Percentiles rank a stretch among this genome's conserved stretches.
Evolutionary conservation across 2,888 invertebrate species (phyloP).

Genomic region (Alsophila aescularia): DNA sequence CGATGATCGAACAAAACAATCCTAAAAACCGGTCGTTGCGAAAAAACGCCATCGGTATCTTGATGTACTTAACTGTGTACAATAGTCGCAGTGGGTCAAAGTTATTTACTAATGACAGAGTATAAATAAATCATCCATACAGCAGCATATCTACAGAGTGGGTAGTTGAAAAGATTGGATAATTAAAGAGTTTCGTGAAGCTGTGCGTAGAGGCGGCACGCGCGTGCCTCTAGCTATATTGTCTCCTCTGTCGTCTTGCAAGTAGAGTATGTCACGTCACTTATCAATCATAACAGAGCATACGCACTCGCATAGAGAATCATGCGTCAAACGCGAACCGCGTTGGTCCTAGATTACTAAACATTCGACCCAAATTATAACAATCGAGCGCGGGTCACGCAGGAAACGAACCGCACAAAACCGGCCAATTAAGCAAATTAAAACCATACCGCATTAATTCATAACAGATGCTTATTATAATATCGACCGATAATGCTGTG

Average conservation of each 20-base stretch:
- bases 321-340: neutral
- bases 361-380: constrained; percentile 24
- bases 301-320: neutral
- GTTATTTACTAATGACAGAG: constrained; percentile 64
- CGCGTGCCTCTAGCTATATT: constrained; percentile 15
- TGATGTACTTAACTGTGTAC: constrained; percentile 47
- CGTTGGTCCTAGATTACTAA: constrained; percentile 25
- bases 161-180: constrained; percentile 61
- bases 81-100: constrained; percentile 61
- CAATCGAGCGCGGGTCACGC: constrained; percentile 27
- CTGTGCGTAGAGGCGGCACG: constrained; percentile 48
- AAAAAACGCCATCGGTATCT: constrained; percentile 44
- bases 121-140: constrained; percentile 70
- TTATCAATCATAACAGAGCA: constrained; percentile 32
- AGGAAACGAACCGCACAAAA: constrained; percentile 44
- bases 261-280: constrained; percentile 72
- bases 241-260: constrained; percentile 39
- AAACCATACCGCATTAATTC: constrained; percentile 56
- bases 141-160: constrained; percentile 65
- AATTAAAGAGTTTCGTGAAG: constrained; percentile 66
- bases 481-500: constrained; percentile 60
- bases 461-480: constrained; percentile 61
- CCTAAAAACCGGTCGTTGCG: constrained; percentile 54
- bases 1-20: constrained; percentile 33
- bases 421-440: constrained; percentile 48